These are phyloP conservation scores for Zaprionus camerounensis DNA, from an alignment of 1,140 invertebrate genomes.

Conservation along the genomic window DNA sequence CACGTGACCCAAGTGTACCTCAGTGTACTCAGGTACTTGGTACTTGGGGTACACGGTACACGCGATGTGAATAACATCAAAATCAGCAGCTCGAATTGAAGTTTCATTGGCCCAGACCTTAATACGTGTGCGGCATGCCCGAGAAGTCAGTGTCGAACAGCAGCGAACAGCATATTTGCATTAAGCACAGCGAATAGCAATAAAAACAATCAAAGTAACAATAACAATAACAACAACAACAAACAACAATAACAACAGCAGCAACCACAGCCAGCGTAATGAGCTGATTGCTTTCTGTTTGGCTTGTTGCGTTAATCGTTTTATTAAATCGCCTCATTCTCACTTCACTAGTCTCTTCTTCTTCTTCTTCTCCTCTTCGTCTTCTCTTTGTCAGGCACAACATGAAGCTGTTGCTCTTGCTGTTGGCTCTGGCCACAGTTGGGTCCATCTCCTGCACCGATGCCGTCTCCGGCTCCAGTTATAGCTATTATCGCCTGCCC, in stretches of 20 bases:
- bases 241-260: slow-evolving; percentile 8
- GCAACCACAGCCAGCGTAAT: slow-evolving; percentile 8
- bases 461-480: slow-evolving; percentile 24
- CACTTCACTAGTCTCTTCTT: not conserved
- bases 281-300: slow-evolving; percentile 42
- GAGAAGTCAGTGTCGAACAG: slow-evolving; percentile 18
- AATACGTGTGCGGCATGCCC: slow-evolving; percentile 69
- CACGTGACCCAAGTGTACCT: slow-evolving; percentile 14
- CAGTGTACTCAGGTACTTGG: not conserved
- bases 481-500: slow-evolving; percentile 87
- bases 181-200: slow-evolving; percentile 32
- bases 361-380: not conserved
- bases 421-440: slow-evolving; percentile 38
- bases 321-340: slow-evolving; percentile 59
- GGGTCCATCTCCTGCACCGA: not conserved
- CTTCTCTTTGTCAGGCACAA: slow-evolving; percentile 36
- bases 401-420: slow-evolving; percentile 62
- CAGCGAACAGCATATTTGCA: slow-evolving; percentile 55
- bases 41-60: not conserved
- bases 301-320: slow-evolving; percentile 54
- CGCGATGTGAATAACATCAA: not conserved
- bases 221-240: slow-evolving; percentile 20
- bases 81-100: slow-evolving; percentile 32
- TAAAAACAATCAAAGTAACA: slow-evolving; percentile 9
- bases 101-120: slow-evolving; percentile 80